phyloP scores from a whole-genome alignment of 2,797 vertebrate species.

The Macropus fuliginosus region DNA sequence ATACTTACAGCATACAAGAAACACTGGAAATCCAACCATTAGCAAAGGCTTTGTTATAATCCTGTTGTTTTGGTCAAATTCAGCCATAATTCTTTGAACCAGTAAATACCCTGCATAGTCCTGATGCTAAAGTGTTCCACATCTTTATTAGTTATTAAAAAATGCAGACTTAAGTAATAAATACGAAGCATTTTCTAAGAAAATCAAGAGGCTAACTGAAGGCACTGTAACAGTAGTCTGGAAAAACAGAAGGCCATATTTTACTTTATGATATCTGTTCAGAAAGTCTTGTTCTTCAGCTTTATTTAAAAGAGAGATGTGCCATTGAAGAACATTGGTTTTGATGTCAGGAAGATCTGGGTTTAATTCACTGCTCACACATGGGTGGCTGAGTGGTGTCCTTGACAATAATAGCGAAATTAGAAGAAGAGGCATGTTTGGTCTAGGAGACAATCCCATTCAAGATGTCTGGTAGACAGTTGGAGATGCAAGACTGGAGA shows the following conservation, averaged over 20 bases:
- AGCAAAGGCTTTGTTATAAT: not conserved
- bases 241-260: not conserved
- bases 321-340: not conserved
- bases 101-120: not conserved
- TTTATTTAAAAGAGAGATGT: not conserved
- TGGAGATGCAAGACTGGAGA: not conserved
- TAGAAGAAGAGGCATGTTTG: not conserved
- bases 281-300: not conserved
- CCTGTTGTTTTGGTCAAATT: not conserved
- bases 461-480: not conserved
- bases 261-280: not conserved
- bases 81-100: not conserved
- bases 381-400: not conserved
- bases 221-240: not conserved
- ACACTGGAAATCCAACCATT: not conserved
- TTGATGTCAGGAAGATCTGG: not conserved
- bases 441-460: not conserved
- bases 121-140: not conserved
- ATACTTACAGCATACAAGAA: not conserved
- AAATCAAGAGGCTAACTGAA: not conserved
- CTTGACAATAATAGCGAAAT: not conserved
- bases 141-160: not conserved
- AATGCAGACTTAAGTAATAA: not conserved
- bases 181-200: not conserved
- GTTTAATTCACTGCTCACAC: not conserved